Base-by-base conservation (phyloP, 1,140 invertebrate genomes). In the silkworm (Bombyx mori) region DNA sequence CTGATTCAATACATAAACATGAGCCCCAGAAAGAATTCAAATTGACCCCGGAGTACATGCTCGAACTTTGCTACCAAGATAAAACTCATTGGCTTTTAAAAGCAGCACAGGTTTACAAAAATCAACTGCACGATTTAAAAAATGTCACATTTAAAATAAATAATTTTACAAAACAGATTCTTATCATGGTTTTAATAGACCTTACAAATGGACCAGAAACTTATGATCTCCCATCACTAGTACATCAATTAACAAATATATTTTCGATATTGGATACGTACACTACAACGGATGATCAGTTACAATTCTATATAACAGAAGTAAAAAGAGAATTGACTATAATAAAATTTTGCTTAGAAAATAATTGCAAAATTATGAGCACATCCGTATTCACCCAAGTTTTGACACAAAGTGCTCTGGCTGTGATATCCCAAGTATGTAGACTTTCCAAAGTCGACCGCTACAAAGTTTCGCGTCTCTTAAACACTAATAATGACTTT, bases 371-470 rank as follows among this genome's bases (percentile, higher is more conserved):
- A 75, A 78, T 85, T 56, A 73, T 86, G 78, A 79, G 75, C 10
- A 82, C 80, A 54, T 77, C 80, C 52, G 83, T 86, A 62, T 85
- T 85, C 61, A 86, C 69, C 58, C 83, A 88, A 66, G 69, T 87
- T 9, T 62, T 86, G 58, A 69, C 76, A 47, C 77, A 84, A 58
- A 88, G 87, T 70, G 84, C 87, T 52, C 60, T 88, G 44, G 85
- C 84, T 57, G 74, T 88, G 7, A 83, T 88, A 75, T 88, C 87
- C n/a, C 85, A 88, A 71, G 82, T 82, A 8, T 88, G 87, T 61
- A 78, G 81, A 60, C 69, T 88, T 6, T 82, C 87, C 43, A 83
- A 79, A 71, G 67, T 88, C 44, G 85, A 88, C 61, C 73, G 82
- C 58, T 88, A 86, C 65, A 88, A 88, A 66, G 84, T 88, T 18